Conservation (phyloP, 1,140 invertebrate species). For the fruit fly (Drosophila melanogaster) region Release_6_plus_ISO1_MT NC_004354.4:6541501-6542000, state of each 20-base stretch:
- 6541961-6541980: slow-evolving; percentile 36
- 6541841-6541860: slow-evolving; percentile 62
- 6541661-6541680: slow-evolving; percentile 22
- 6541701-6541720: neutral
- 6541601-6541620: too few relatives aligned
- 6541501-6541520: too few relatives aligned
- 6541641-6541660: slow-evolving; percentile 7
- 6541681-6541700: slow-evolving; percentile 12
- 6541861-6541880: slow-evolving; percentile 20
- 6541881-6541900: slow-evolving; percentile 14
- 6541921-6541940: slow-evolving; percentile 12
- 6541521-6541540: too few relatives aligned
- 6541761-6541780: slow-evolving; percentile 25
- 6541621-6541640: neutral
- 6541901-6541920: slow-evolving; percentile 20
- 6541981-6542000: slow-evolving; percentile 9
- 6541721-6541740: slow-evolving; percentile 47
- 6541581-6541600: too few relatives aligned
- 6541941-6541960: slow-evolving; percentile 20
- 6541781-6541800: slow-evolving; percentile 22
- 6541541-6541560: too few relatives aligned
- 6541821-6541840: slow-evolving; percentile 54
- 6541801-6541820: slow-evolving; percentile 19
- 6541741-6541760: slow-evolving; percentile 35
- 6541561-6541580: too few relatives aligned